Conservation (phyloP, 92 coral and sea anemone genomes). For the Actinostola sp. region DNA sequence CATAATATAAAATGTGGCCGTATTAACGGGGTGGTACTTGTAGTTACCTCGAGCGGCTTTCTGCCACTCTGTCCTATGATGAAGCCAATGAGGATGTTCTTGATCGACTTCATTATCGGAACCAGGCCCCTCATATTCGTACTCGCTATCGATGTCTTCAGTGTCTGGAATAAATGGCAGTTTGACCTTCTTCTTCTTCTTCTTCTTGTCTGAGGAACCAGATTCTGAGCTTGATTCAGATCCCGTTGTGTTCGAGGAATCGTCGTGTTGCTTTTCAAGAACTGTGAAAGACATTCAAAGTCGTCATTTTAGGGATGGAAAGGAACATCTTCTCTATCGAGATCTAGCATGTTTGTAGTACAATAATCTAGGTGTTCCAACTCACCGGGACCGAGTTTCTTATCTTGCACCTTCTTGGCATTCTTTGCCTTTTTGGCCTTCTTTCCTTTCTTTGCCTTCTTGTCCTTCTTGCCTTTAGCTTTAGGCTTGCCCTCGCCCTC, state of each 20-base stretch:
- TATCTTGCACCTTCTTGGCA: too few relatives aligned
- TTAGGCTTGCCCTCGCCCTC: too few relatives aligned
- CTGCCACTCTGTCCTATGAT: neutral
- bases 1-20: too few relatives aligned
- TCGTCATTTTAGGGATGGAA: too few relatives aligned
- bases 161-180: slow-evolving; percentile 15
- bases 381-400: too few relatives aligned
- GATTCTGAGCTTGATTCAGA: slow-evolving; percentile 1
- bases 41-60: slow-evolving; percentile 3
- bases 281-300: neutral
- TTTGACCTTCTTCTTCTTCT: neutral
- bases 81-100: slow-evolving; percentile 51
- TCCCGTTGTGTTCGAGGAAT: slow-evolving; percentile 2
- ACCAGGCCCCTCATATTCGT: slow-evolving; percentile 49
- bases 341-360: too few relatives aligned
- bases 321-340: too few relatives aligned
- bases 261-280: slow-evolving; percentile 13
- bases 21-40: neutral
- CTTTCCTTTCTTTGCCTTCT: slow-evolving; percentile 4
- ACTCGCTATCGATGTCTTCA: slow-evolving; percentile 36
- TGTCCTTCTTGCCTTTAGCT: slow-evolving; percentile 4
- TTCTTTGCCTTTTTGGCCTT: slow-evolving; percentile 12
- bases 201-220: neutral
- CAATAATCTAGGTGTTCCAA: too few relatives aligned
- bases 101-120: slow-evolving; percentile 23